Conservation (phyloP, 2,888 invertebrate genomes). For the Melangyna quadrimaculata region DNA sequence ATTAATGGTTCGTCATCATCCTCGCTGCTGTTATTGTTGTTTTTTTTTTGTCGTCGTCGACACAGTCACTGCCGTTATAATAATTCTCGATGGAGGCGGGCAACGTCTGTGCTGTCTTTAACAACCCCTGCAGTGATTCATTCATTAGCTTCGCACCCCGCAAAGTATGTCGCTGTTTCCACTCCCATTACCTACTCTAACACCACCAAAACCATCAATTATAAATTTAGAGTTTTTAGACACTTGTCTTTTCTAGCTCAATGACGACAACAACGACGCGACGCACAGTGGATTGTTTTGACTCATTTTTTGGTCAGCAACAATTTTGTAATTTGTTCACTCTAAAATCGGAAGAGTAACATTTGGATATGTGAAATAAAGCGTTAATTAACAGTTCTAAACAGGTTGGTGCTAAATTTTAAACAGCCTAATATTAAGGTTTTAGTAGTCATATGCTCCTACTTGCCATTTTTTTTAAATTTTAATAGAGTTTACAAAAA, state of each 20-base stretch:
- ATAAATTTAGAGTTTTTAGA: constrained; percentile 60
- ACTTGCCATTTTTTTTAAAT: too few species aligned
- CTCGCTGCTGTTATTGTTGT: neutral
- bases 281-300: neutral
- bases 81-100: constrained; percentile 1
- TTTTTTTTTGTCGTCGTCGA: neutral
- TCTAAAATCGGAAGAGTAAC: neutral
- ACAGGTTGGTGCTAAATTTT: too few species aligned
- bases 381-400: too few species aligned
- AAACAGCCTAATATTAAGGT: too few species aligned
- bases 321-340: neutral
- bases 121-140: constrained; percentile 64
- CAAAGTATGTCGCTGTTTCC: constrained; percentile 35
- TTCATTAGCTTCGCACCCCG: constrained; percentile 68
- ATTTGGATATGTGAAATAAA: neutral
- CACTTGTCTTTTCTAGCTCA: constrained; percentile 38
- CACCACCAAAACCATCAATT: constrained; percentile 62
- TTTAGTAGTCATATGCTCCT: too few species aligned
- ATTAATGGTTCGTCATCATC: constrained; percentile 46
- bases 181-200: too few species aligned
- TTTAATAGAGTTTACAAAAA: too few species aligned
- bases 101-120: neutral
- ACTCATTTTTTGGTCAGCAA: neutral
- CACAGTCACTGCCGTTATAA: neutral
- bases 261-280: neutral